phyloP scores from a whole-genome alignment of 1,140 invertebrate genomes.

The Himalopsyche phryganea region DNA sequence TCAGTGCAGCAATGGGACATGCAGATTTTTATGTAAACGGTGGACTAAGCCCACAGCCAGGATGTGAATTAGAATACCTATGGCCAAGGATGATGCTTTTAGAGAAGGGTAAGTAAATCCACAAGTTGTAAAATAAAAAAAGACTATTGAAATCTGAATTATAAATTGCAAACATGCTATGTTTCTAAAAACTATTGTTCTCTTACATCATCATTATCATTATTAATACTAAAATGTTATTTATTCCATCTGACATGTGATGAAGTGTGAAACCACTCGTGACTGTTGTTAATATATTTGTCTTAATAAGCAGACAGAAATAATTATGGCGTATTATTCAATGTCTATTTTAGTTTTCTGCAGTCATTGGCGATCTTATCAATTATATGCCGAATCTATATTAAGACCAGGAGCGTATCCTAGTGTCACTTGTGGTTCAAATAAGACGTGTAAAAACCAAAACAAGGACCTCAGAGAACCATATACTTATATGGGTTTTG shows the following conservation, averaged over 20 bases:
- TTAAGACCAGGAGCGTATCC: slow-evolving; percentile 59
- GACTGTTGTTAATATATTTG: no score
- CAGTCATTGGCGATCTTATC: slow-evolving; percentile 70
- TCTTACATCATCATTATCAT: background rate
- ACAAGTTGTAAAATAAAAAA: no score
- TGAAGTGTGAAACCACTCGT: no score
- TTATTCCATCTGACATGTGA: no score
- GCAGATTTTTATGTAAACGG: slow-evolving; percentile 87
- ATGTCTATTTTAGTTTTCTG: slow-evolving; percentile 62
- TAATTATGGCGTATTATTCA: no score
- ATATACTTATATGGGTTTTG: slow-evolving; percentile 42
- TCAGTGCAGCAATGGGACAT: slow-evolving; percentile 64
- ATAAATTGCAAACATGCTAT: no score
- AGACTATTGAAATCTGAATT: no score
- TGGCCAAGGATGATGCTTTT: slow-evolving; percentile 41
- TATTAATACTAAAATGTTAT: no score
- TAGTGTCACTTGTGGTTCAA: slow-evolving; percentile 39
- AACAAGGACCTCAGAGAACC: background rate
- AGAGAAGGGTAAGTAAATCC: slow-evolving; percentile 48
- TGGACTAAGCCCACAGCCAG: slow-evolving; percentile 74
- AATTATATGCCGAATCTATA: slow-evolving; percentile 68
- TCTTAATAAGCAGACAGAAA: no score
- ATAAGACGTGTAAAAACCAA: background rate
- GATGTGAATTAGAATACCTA: slow-evolving; percentile 61
- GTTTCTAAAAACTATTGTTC: no score